Percentiles rank a stretch among this genome's conserved stretches.
Evolutionary conservation across 2,888 invertebrate genomes (phyloP).

Genomic region (Rhamnusium bicolor): DNA sequence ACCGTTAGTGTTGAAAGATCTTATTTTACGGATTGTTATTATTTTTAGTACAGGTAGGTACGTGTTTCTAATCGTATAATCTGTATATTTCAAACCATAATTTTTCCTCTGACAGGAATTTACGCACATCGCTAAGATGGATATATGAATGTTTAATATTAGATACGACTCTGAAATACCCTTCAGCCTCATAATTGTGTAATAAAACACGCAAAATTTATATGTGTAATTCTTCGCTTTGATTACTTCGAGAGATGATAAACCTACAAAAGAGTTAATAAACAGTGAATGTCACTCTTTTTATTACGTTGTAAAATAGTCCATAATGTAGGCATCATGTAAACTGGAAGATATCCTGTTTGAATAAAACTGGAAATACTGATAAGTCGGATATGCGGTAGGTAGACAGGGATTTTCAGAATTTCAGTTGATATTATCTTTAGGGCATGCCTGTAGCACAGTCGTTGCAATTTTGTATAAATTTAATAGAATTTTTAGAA

Average conservation of each 20-base stretch:
- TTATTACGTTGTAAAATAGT: not conserved
- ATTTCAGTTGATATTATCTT: slow-evolving; percentile 27
- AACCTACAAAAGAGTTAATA: not conserved
- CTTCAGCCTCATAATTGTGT: not conserved
- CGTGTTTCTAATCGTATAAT: no score
- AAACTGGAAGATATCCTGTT: slow-evolving; percentile 7
- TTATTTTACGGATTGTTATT: no score
- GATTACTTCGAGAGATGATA: not conserved
- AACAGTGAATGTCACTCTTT: not conserved
- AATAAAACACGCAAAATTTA: not conserved
- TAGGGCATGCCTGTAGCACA: not conserved
- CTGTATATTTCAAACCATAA: no score
- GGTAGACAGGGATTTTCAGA: slow-evolving; percentile 27
- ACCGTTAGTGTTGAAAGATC: no score
- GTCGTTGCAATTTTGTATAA: not conserved
- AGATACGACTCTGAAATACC: not conserved
- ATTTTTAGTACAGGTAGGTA: no score
- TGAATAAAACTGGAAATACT: slow-evolving; percentile 38
- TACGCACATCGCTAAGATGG: no score
- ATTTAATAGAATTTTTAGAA: not conserved
- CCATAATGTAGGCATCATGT: not conserved
- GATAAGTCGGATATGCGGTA: slow-evolving; percentile 33
- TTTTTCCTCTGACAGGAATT: no score
- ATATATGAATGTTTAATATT: not conserved
- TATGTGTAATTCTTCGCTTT: not conserved